Base-by-base conservation (phyloP, 2,113 vertebrate species). In the Sphyrna mokarran region DNA sequence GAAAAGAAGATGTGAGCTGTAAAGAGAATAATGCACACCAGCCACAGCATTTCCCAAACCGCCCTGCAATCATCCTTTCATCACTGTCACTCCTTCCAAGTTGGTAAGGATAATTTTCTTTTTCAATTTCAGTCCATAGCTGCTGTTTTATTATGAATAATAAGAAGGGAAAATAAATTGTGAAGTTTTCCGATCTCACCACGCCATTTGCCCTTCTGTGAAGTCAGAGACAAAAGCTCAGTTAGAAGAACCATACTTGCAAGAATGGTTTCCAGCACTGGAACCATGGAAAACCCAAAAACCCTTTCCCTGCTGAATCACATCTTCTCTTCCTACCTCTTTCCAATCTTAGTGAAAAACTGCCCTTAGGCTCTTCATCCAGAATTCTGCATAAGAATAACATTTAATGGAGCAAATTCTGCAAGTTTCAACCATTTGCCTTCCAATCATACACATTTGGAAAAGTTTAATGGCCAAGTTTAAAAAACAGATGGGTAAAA, bases 1-100 rank as follows among this genome's bases (percentile, higher is more conserved):
- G 89, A 66, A 63, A 93, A 93, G 61, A 93, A 93, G 61, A 93
- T 93, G 61, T 93, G 33, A 61, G 61, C 33, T 22, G 89, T 14
- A 66, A 37, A 68, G 58, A 18, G 7, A 76, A 0, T 54, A 95
- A 72, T 72, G 68, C 43, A 95, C 72, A 72, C 2, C 68, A 95
- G 68, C 68, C 68, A 48, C 69, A 1, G 29, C 37, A 33, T 22
- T 48, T 43, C 68, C 33, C 89, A 91, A n/a, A 63, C 61, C 66
- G 89, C 16, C 29, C 61, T 37, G 33, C 13, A 33, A 91, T 63
- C 87, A 91, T 66, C 22, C 89, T 91, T 91, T 91, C 58, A 93
- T 93, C 89, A 63, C 89, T 22, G 29, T 61, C 87, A 66, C n/a
- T 66, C 61, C n/a, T 20, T 93, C 89, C 61, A 93, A 40, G 18